phyloP scores from a whole-genome alignment of 92 coral and sea anemone species.

The Desmophyllum pertusum region DNA sequence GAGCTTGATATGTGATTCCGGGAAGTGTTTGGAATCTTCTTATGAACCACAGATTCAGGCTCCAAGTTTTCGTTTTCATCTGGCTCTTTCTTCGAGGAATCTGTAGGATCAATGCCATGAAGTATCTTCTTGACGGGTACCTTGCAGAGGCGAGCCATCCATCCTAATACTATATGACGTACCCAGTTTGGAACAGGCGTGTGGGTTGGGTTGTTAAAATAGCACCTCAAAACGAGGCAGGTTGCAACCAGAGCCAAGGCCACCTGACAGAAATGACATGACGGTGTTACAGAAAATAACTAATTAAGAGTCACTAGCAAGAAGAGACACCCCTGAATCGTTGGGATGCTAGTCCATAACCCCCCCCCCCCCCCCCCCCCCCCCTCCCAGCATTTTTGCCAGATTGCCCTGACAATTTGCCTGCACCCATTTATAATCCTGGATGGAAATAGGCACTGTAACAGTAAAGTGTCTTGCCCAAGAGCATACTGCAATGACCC shows the following conservation, averaged over 20 bases:
- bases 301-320: neutral
- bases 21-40: slow-evolving; percentile 34
- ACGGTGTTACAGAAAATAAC: neutral
- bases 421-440: no score
- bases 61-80: slow-evolving; percentile 24
- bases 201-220: slow-evolving; percentile 85
- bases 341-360: no score
- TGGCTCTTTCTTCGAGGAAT: slow-evolving; percentile 4
- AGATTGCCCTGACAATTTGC: no score
- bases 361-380: no score
- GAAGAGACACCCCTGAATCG: no score
- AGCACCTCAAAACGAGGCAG: slow-evolving; percentile 76
- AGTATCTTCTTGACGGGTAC: slow-evolving; percentile 49
- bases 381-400: no score
- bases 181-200: slow-evolving; percentile 84
- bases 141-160: slow-evolving; percentile 81
- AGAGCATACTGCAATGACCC: no score
- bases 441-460: no score
- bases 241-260: slow-evolving; percentile 87
- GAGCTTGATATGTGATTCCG: neutral
- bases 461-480: no score
- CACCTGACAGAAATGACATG: slow-evolving; percentile 46
- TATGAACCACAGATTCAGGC: neutral
- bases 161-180: slow-evolving; percentile 70
- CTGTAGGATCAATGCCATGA: slow-evolving; percentile 35